Conservation (phyloP, 2,113 vertebrate species). For the Laticauda colubrina region DNA sequence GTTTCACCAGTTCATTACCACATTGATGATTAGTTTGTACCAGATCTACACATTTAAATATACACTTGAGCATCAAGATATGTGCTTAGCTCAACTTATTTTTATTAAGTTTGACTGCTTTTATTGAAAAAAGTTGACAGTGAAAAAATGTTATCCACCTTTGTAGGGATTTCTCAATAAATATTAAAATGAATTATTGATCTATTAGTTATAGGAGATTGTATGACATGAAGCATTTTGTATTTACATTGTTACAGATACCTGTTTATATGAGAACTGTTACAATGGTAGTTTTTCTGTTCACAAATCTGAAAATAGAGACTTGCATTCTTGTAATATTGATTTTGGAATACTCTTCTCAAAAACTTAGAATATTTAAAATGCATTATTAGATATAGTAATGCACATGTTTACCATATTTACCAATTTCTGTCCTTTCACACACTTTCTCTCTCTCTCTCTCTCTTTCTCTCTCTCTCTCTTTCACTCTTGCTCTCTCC, state of each 20-base stretch:
- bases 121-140: constrained; percentile 32
- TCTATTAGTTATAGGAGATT: constrained; percentile 35
- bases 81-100: constrained; percentile 51
- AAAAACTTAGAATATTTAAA: constrained; percentile 25
- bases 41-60: constrained; percentile 50
- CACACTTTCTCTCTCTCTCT: not conserved
- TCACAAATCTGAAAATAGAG: constrained; percentile 21
- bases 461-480: rapidly evolving
- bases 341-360: constrained; percentile 9
- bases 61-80: constrained; percentile 36
- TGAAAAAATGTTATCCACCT: constrained; percentile 35
- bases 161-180: constrained; percentile 51
- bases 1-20: constrained; percentile 41
- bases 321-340: constrained; percentile 23
- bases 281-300: constrained; percentile 27
- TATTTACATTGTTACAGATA: constrained; percentile 28
- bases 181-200: constrained; percentile 48
- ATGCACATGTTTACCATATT: constrained; percentile 7
- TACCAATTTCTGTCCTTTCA: not conserved
- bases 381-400: constrained; percentile 11
- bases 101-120: constrained; percentile 39
- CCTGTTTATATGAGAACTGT: constrained; percentile 16
- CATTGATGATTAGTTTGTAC: constrained; percentile 44
- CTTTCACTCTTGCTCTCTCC: not conserved
- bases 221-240: constrained; percentile 32